phyloP scores from a whole-genome alignment of 2,113 vertebrate species.

The Pluvialis apricaria region DNA sequence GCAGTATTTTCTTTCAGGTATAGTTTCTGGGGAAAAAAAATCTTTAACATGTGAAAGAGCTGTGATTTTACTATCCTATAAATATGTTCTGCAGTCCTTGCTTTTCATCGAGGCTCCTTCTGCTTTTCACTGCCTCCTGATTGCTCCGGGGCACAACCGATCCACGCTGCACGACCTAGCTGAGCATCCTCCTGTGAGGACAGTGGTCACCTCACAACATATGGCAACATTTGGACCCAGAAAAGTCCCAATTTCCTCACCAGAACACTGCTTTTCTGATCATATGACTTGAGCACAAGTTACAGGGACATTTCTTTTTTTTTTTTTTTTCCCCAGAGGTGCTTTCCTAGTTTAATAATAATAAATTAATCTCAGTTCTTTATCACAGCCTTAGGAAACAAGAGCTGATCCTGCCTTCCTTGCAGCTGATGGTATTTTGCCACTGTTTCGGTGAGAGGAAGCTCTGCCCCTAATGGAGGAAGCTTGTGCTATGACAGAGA shows the following conservation, averaged over 20 bases:
- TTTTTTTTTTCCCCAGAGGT: not conserved
- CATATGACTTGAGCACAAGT: not conserved
- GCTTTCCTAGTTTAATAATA: not conserved
- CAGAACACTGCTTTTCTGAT: not conserved
- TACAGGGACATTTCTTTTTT: not conserved
- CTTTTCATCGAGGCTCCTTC: not conserved
- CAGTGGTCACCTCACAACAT: not conserved
- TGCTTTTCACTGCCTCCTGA: not conserved
- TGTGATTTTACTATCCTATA: not conserved
- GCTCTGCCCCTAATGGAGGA: not conserved
- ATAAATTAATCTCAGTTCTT: not conserved
- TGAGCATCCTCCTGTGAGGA: fast-evolving
- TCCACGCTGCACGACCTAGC: not conserved
- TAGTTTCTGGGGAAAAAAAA: not conserved
- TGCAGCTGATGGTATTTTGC: not conserved
- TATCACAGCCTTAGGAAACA: not conserved
- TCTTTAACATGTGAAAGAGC: not conserved
- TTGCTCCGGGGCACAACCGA: not conserved
- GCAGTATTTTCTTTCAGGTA: not conserved
- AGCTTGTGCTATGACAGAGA: not conserved
- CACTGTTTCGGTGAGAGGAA: not conserved
- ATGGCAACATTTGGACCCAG: not conserved
- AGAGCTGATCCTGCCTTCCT: not conserved
- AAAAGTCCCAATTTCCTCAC: not conserved
- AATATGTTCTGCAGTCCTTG: not conserved